Percentiles rank a stretch among this genome's conserved stretches.
Evolutionary conservation across 2,113 vertebrate genomes (phyloP).

Genomic region (Tauraco erythrolophus): DNA sequence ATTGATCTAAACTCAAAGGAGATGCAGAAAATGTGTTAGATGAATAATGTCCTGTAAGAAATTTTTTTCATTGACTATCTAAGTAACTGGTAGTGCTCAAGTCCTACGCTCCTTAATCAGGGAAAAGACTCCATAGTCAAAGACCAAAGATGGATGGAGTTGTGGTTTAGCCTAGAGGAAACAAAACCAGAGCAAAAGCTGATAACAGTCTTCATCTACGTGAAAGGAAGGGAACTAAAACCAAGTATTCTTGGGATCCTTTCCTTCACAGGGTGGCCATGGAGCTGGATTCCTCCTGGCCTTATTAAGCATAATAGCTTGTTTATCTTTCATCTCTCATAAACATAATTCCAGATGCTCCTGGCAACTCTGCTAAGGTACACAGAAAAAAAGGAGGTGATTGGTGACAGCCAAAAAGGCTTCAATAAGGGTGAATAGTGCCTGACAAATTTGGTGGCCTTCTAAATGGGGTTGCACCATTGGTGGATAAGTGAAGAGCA

Average conservation of each 20-base stretch:
- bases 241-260: neutral
- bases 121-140: neutral
- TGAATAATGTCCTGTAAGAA: neutral
- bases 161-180: neutral
- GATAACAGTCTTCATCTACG: neutral
- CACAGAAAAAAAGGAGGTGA: no score
- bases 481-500: no score
- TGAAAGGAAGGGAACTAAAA: neutral
- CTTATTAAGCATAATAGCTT: neutral
- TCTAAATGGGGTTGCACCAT: no score
- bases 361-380: no score
- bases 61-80: neutral
- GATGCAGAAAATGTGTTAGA: neutral
- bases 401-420: no score
- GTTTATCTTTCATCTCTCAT: neutral
- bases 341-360: neutral
- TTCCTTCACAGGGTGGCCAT: accelerated
- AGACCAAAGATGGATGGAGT: neutral
- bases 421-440: no score
- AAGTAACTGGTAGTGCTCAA: neutral
- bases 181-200: neutral
- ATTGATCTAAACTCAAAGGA: neutral
- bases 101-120: neutral
- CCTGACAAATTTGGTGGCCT: no score
- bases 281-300: neutral